A percentile compares a stretch with the other conserved stretches of the same genome.
phyloP scores from a whole-genome alignment of 2,797 vertebrate species.

The Morus bassanus region DNA sequence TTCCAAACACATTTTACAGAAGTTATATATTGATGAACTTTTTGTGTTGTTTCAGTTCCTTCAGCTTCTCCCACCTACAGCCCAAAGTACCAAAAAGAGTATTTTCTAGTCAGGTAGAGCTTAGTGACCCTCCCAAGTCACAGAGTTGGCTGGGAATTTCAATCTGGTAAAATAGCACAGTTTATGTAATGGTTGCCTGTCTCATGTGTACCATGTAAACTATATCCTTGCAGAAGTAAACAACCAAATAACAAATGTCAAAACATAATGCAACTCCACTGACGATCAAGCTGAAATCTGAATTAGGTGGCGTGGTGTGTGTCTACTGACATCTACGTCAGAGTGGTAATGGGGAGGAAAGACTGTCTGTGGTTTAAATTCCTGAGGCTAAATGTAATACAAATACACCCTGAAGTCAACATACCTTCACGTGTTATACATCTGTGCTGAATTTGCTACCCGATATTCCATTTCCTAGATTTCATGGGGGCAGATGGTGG shows the following conservation, averaged over 20 bases:
- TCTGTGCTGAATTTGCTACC: conserved; percentile 11
- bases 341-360: not conserved
- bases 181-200: not conserved
- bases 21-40: not conserved
- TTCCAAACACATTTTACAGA: not conserved
- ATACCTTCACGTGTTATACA: not conserved
- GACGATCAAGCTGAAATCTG: not conserved
- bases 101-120: not conserved
- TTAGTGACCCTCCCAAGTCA: not conserved
- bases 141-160: not conserved
- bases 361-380: not conserved
- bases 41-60: not conserved
- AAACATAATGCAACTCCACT: not conserved
- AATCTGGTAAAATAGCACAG: not conserved
- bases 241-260: not conserved
- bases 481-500: not conserved
- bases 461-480: not conserved
- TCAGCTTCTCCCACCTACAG: not conserved
- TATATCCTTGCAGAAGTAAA: not conserved
- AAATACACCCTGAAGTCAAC: not conserved
- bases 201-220: not conserved
- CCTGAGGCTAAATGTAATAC: not conserved
- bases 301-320: not conserved
- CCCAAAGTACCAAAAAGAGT: not conserved
- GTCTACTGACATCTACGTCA: not conserved